Percentiles rank a stretch among this genome's conserved stretches.
These are phyloP conservation scores for Phallusia fumigata DNA, from an alignment of 23 tunicate species.

Conservation along the genomic window DNA sequence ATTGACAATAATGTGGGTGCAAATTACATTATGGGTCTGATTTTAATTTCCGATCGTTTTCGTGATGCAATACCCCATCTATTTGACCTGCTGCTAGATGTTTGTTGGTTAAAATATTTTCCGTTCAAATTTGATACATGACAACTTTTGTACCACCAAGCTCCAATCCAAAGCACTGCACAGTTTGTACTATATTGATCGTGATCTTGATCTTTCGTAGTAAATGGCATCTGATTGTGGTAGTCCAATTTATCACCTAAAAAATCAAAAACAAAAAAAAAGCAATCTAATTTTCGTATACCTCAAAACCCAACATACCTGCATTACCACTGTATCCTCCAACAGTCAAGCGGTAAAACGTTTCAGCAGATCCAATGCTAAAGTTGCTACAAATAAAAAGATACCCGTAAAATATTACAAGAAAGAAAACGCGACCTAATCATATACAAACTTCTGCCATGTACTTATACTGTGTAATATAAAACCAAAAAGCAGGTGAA, in stretches of 20 bases:
- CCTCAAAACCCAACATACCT: constrained; percentile 22
- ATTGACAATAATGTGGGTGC: no score
- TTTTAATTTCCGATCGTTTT: background rate
- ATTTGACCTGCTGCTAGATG: background rate
- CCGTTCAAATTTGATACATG: constrained; percentile 45
- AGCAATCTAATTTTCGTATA: no score
- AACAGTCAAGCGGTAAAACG: constrained; percentile 15
- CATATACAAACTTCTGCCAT: no score
- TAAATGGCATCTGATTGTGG: constrained; percentile 33
- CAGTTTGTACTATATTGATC: constrained; percentile 17
- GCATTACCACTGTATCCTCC: constrained; percentile 46
- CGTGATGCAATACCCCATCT: constrained; percentile 3
- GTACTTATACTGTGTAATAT: no score
- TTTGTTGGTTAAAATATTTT: constrained; percentile 19
- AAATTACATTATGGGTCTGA: background rate
- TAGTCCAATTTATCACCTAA: constrained; percentile 22
- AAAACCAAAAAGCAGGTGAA: no score
- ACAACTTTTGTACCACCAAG: constrained; percentile 48
- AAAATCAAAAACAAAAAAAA: no score
- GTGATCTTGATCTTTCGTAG: constrained; percentile 32
- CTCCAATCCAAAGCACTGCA: constrained; percentile 27
- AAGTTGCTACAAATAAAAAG: constrained; percentile 19
- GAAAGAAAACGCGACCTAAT: no score
- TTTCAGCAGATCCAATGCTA: constrained; percentile 17
- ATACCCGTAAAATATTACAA: no score